A percentile compares a stretch with the other conserved stretches of the same genome.
Conservation (phyloP, 2,797 vertebrate species). For the Eulemur mongoz region DNA sequence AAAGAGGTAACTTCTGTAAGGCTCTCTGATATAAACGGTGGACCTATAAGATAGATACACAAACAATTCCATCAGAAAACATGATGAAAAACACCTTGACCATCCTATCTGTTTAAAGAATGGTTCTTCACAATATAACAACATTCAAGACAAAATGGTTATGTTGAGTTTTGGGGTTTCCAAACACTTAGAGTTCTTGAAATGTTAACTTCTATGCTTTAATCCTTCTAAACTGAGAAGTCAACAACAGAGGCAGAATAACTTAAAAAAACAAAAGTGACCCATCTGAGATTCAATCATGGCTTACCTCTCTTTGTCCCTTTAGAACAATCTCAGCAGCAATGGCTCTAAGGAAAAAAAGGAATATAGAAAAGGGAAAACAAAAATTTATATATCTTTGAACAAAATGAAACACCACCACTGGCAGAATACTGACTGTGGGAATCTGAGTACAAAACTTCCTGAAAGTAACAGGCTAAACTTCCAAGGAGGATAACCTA, state of each 20-base stretch:
- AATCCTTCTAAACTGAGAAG: slow-evolving; percentile 51
- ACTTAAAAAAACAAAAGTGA: slow-evolving; percentile 1
- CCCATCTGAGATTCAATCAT: slow-evolving; percentile 56
- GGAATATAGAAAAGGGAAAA: slow-evolving; percentile 83
- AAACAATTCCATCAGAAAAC: slow-evolving; percentile 72
- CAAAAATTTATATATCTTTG: slow-evolving; percentile 83
- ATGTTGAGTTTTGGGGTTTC: slow-evolving; percentile 17
- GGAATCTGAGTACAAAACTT: slow-evolving; percentile 84
- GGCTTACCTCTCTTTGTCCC: slow-evolving; percentile 94
- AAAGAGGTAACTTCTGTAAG: slow-evolving; percentile 95
- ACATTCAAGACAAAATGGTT: slow-evolving; percentile 45
- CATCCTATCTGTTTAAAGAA: slow-evolving; percentile 47
- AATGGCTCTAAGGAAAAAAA: slow-evolving; percentile 92
- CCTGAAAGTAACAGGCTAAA: slow-evolving; percentile 85
- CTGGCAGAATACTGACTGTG: slow-evolving; percentile 85
- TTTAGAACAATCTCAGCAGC: slow-evolving; percentile 93
- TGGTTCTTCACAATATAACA: slow-evolving; percentile 13
- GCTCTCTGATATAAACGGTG: slow-evolving; percentile 95
- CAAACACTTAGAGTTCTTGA: slow-evolving; percentile 19
- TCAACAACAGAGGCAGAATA: slow-evolving; percentile 29
- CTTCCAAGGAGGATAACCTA: slow-evolving; percentile 86
- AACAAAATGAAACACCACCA: slow-evolving; percentile 76
- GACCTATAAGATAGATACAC: slow-evolving; percentile 89
- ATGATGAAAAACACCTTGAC: slow-evolving; percentile 39
- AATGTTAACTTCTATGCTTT: slow-evolving; percentile 54